Percentiles rank a stretch among this genome's conserved stretches.
phyloP scores from a whole-genome alignment of 2,888 invertebrate species.

The Xanthia togata region DNA sequence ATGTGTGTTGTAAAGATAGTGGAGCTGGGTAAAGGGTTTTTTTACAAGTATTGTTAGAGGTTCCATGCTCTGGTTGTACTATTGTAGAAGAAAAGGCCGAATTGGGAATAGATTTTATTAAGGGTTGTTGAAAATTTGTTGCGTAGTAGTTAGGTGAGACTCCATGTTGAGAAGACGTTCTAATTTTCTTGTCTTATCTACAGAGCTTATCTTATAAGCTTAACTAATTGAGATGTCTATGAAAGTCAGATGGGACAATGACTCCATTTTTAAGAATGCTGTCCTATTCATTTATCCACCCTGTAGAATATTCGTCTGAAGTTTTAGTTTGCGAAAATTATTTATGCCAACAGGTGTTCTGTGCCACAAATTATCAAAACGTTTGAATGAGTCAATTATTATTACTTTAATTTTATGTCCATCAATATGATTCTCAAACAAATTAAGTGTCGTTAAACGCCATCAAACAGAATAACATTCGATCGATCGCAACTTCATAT shows the following conservation, averaged over 20 bases:
- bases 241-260: neutral
- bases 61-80: conserved; percentile 27
- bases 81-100: conserved; percentile 33
- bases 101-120: conserved; percentile 21
- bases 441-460: conserved; percentile 46
- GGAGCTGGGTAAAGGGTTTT: conserved; percentile 41
- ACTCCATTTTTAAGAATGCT: neutral
- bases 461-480: conserved; percentile 19
- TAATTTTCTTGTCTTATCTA: conserved; percentile 22
- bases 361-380: conserved; percentile 6
- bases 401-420: conserved; percentile 30
- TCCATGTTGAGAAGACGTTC: neutral
- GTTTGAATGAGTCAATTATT: conserved; percentile 1
- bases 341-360: neutral
- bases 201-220: conserved; percentile 24
- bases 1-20: conserved; percentile 80
- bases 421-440: conserved; percentile 23
- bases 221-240: conserved; percentile 40
- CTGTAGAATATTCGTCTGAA: neutral
- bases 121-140: conserved; percentile 7
- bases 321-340: neutral
- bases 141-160: neutral
- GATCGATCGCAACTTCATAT: conserved; percentile 39
- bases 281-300: neutral
- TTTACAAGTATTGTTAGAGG: conserved; percentile 39